Base-by-base conservation (phyloP, 2,888 invertebrate genomes). In the Magallana nippona region DNA sequence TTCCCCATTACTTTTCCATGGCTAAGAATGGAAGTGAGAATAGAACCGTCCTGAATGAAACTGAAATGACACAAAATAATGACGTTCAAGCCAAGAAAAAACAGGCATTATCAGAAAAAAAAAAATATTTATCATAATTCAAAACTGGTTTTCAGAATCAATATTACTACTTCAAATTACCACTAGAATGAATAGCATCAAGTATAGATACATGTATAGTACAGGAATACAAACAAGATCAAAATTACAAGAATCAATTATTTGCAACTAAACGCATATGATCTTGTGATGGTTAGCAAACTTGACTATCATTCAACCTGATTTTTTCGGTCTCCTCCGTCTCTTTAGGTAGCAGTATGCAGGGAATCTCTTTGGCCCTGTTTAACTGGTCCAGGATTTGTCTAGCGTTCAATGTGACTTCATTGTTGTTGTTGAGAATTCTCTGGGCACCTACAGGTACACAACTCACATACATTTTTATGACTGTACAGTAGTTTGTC, bases 361-460 rank as follows among this genome's bases (percentile, higher is more conserved):
- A 92, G 2, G 91, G 90, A 11, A 91, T 85, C 44, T 89, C 87
- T 83, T 87, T 89, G 10, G 92, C 91, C 32, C 86, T 85, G 19
- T 85, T 79, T 71, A 93, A 86, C 17, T 88, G 87, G 32, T 91
- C 90, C 22, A 92, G 80, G 13, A 93, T 88, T 19, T 90, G 90
- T 78, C 91, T 89, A 10, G 91, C 92, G 87, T 92, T 91, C 78
- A 91, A 83, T 10, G 89, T 87, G n/a, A 89, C 82, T 82, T 91
- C 91, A 84, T 89, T 88, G 77, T 86, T 89, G 82, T 90, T 91
- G 81, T 88, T 88, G 78, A 91, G 85, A 5, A 91, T 84, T 58
- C 87, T 83, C 22, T 91, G 88, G 19, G 91, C 91, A 86, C 89
- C 92, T 92, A 87, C 13, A 87, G 86, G 44, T 60, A 27, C 60